Percentiles rank a stretch among this genome's conserved stretches.
These are phyloP conservation scores for Merluccius polli DNA, from an alignment of 2,797 vertebrate genomes.

Conservation along the genomic window DNA sequence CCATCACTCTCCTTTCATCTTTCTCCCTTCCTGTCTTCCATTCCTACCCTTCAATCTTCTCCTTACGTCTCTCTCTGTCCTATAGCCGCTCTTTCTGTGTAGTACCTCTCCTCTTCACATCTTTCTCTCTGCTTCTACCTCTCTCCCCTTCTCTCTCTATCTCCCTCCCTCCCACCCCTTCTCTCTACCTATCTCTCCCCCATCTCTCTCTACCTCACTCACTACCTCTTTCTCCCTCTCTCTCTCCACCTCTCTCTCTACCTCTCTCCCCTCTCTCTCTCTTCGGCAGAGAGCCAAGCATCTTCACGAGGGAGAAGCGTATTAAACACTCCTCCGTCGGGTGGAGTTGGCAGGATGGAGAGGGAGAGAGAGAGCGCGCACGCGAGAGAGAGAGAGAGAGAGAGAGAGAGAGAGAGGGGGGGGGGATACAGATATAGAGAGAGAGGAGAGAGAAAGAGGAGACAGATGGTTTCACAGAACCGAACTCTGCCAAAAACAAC, in stretches of 20 bases:
- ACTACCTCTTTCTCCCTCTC: constrained; percentile 6
- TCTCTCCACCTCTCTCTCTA: constrained; percentile 16
- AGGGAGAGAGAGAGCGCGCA: constrained; percentile 79
- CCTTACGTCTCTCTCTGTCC: too few species aligned
- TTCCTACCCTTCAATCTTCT: too few species aligned
- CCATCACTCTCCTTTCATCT: too few species aligned
- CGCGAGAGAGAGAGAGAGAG: constrained; percentile 79
- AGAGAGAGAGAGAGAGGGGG: constrained; percentile 65
- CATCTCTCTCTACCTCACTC: constrained; percentile 8
- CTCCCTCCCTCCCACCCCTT: constrained; percentile 34
- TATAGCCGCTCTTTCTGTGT: too few species aligned
- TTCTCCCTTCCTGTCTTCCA: too few species aligned
- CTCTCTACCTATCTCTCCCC: constrained; percentile 6
- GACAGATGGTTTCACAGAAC: constrained; percentile 98
- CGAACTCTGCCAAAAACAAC: constrained; percentile 87
- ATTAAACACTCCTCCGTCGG: constrained; percentile 61
- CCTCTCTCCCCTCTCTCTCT: constrained; percentile 46
- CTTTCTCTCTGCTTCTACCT: not conserved
- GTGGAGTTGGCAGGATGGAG: constrained; percentile 88
- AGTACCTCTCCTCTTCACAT: too few species aligned
- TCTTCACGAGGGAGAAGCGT: constrained; percentile 80
- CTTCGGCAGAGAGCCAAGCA: constrained; percentile 85
- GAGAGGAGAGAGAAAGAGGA: constrained; percentile 89
- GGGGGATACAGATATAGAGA: constrained; percentile 77
- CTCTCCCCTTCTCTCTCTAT: constrained; percentile 55